These are phyloP conservation scores for Nixonia krombeini DNA, from an alignment of 1,140 invertebrate species.

Conservation along the genomic window DNA sequence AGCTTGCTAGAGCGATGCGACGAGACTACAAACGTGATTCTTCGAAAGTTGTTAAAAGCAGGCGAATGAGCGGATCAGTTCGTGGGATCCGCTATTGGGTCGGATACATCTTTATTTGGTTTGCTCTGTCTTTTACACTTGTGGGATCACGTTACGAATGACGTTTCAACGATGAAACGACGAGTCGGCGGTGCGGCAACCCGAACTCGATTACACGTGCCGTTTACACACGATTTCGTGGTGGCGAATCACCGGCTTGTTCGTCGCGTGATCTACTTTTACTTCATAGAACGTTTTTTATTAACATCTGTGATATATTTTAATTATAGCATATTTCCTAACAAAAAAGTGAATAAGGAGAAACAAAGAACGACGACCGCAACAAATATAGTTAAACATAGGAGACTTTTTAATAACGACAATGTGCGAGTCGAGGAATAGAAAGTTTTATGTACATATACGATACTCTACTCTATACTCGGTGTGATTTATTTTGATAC, in stretches of 20 bases:
- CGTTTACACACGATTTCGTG: constrained; percentile 39
- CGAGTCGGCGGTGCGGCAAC: constrained; percentile 34
- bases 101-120: constrained; percentile 37
- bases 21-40: constrained; percentile 31
- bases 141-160: constrained; percentile 46
- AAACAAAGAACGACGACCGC: constrained; percentile 35
- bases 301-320: constrained; percentile 71
- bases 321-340: constrained; percentile 67
- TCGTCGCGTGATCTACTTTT: constrained; percentile 51
- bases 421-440: constrained; percentile 39
- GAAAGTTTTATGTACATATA: constrained; percentile 64
- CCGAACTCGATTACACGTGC: constrained; percentile 39
- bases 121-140: constrained; percentile 46
- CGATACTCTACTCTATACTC: constrained; percentile 68
- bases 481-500: constrained; percentile 71
- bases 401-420: constrained; percentile 53
- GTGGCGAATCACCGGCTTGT: constrained; percentile 34
- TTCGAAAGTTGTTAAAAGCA: constrained; percentile 15
- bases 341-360: constrained; percentile 32
- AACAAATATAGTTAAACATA: constrained; percentile 47
- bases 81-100: constrained; percentile 28
- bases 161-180: constrained; percentile 39
- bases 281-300: constrained; percentile 61
- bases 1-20: no score
- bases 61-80: constrained; percentile 35